Evolutionary conservation across 2,888 invertebrate species (phyloP).

Genomic region (Harpalus rufipes): DNA sequence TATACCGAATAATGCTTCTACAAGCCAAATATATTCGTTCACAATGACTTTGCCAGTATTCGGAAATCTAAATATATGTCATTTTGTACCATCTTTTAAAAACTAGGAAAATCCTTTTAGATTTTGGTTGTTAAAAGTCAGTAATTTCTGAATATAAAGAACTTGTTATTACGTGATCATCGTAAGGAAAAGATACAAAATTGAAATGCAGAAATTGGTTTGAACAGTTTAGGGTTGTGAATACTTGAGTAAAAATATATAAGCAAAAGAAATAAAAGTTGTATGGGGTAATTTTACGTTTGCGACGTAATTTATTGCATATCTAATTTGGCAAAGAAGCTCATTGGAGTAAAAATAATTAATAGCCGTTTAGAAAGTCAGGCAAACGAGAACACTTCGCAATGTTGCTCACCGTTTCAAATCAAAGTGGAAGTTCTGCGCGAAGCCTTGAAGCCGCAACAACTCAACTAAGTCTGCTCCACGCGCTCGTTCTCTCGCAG

Average conservation of each 20-base stretch:
- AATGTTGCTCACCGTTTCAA: constrained; percentile 7
- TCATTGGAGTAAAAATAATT: constrained; percentile 6
- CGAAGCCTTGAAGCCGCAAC: constrained; percentile 59
- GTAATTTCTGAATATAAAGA: too few relatives aligned
- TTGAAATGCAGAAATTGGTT: too few relatives aligned
- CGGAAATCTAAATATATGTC: too few relatives aligned
- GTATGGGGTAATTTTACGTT: background rate
- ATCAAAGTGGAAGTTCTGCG: constrained; percentile 17
- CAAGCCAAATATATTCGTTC: too few relatives aligned
- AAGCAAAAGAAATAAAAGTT: background rate
- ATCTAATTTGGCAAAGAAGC: constrained; percentile 1
- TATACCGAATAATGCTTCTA: too few relatives aligned
- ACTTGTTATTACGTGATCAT: too few relatives aligned
- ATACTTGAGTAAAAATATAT: background rate
- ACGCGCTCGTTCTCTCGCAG: constrained; percentile 28
- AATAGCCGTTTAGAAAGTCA: constrained; percentile 2
- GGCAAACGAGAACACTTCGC: constrained; percentile 4
- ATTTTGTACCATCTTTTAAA: too few relatives aligned
- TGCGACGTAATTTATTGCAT: background rate
- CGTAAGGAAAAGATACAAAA: too few relatives aligned
- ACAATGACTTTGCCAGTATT: too few relatives aligned
- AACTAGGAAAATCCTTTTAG: too few relatives aligned
- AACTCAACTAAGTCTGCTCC: constrained; percentile 57
- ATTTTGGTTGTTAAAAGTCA: too few relatives aligned
- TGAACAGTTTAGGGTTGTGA: background rate